These are phyloP conservation scores for Limanda limanda DNA, from an alignment of 2,113 vertebrate genomes.

Conservation along the genomic window DNA sequence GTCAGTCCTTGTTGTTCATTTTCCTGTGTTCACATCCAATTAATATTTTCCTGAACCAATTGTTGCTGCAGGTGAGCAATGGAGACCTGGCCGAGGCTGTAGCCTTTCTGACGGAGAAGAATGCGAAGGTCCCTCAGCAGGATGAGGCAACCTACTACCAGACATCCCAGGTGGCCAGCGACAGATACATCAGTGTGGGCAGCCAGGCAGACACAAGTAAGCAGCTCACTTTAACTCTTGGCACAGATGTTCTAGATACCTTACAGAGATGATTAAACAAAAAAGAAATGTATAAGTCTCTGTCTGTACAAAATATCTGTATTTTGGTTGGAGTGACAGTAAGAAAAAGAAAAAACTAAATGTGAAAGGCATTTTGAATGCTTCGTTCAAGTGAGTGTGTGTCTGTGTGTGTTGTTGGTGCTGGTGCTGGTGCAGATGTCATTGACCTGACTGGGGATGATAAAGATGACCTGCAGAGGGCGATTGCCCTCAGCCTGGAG, in stretches of 20 bases:
- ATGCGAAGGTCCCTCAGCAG: constrained; percentile 92
- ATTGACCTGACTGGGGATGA: constrained; percentile 99
- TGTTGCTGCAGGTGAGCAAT: constrained; percentile 89
- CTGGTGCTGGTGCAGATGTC: constrained; percentile 87
- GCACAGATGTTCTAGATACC: not conserved
- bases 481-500: constrained; percentile 98
- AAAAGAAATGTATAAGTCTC: not conserved
- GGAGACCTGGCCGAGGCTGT: constrained; percentile 95
- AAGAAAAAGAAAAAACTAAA: not conserved
- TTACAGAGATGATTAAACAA: not conserved
- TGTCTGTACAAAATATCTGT: not conserved
- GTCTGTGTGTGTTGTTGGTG: constrained; percentile 34
- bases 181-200: constrained; percentile 97
- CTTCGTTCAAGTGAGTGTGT: not conserved
- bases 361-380: not conserved
- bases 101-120: constrained; percentile 94
- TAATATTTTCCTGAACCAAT: not conserved
- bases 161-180: constrained; percentile 92
- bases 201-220: constrained; percentile 97
- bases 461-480: constrained; percentile 99
- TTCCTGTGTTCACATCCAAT: not conserved
- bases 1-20: not conserved
- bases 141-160: constrained; percentile 95
- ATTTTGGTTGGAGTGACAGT: not conserved
- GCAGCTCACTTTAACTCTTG: constrained; percentile 54